Conservation (phyloP, 2,888 invertebrate genomes). For the Emesis russula region DNA sequence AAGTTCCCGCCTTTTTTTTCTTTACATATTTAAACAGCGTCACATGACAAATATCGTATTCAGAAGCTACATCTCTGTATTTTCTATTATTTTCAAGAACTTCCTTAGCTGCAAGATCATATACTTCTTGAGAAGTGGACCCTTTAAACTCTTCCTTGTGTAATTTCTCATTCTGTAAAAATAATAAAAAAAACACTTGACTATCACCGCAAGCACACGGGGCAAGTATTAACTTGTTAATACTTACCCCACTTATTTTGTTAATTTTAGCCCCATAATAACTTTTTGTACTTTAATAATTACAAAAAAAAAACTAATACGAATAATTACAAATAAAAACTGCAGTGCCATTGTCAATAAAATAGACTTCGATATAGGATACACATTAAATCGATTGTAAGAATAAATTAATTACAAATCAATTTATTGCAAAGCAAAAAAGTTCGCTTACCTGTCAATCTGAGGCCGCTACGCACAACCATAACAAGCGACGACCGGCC, state of each 20-base stretch:
- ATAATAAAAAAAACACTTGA: background rate
- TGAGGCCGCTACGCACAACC: background rate
- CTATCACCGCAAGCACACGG: background rate
- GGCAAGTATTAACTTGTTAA: background rate
- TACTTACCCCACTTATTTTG: background rate
- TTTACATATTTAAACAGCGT: conserved; percentile 26
- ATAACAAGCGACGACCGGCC: background rate
- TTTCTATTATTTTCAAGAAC: background rate
- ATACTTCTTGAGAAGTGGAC: background rate
- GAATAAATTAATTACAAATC: background rate
- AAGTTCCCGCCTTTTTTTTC: background rate
- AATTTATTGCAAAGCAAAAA: background rate
- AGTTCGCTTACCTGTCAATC: background rate
- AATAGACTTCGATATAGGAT: background rate
- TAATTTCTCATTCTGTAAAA: conserved; percentile 7
- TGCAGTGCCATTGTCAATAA: background rate
- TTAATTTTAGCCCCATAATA: background rate
- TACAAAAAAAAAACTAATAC: background rate
- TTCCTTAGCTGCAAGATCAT: background rate
- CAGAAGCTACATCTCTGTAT: background rate
- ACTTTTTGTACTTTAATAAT: background rate
- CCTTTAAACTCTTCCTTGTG: background rate
- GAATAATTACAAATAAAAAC: background rate
- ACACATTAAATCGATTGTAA: background rate
- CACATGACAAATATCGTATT: conserved; percentile 23